Evolutionary conservation across 2,113 vertebrate species (phyloP), one percentile per base, ranked within the genome.

Genomic region (Passerina amoena): DNA sequence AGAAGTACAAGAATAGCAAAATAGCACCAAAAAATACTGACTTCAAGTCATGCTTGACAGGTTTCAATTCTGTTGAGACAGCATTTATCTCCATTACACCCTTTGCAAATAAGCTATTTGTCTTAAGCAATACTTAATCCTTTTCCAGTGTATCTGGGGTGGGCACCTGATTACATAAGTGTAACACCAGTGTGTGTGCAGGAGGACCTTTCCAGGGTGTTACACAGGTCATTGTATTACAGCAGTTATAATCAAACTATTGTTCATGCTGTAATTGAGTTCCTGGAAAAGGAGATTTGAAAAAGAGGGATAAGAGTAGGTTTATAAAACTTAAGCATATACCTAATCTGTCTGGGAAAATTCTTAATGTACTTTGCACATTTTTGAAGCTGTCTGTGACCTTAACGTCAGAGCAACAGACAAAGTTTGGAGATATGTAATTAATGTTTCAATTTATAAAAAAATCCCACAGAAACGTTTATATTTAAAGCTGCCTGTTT

Each of bases 221-320:
- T n/a, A 90, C 2, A 1, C 17, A 81, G 51, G 24, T 44, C 63
- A 90, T 84, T 70, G 59, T 83, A 23, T 69, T 88, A 47, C 51
- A 87, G 51, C 14, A 71, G 25, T 86, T 90, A 97, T 37, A 97
- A 97, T 96, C 82, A 88, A 97, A 86, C 91, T 92, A 91, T 94
- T 97, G 86, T 94, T 96, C 84, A 86, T 77, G 78, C 30, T 95
- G 95, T 93, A 86, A 86, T 56, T 59, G 20, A 94, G 94, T 95
- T 97, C 86, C 69, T 93, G 91, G 95, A 96, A 97, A 97, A 97
- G 95, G 47, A 84, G 96, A 96, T 98, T 98, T 96, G 80, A 95
- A 96, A 97, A 97, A 97, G 94, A 84, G 77, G 87, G 93, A 96
- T 97, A 96, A 95, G 84, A 64, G 56, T 89, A 86, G 53, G 84